A percentile compares a stretch with the other conserved stretches of the same genome.
phyloP scores from a whole-genome alignment of 1,140 invertebrate species.

The Calliphora vicina region DNA sequence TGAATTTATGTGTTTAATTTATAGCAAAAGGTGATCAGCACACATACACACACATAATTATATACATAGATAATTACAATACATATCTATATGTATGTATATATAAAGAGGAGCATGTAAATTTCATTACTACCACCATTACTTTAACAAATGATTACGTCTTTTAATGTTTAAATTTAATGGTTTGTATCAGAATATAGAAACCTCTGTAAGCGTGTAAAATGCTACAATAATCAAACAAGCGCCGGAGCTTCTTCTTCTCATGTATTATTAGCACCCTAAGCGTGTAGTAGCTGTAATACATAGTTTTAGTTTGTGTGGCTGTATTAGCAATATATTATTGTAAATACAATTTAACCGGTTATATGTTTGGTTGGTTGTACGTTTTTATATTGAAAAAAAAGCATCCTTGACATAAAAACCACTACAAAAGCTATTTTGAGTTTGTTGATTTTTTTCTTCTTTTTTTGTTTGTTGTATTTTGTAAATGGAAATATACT shows the following conservation, averaged over 20 bases:
- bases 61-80: too few species aligned
- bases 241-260: conserved; percentile 10
- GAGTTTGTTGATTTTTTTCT: not conserved
- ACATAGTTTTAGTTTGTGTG: too few species aligned
- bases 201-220: not conserved
- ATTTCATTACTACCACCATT: too few species aligned
- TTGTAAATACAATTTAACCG: conserved; percentile 51
- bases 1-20: not conserved
- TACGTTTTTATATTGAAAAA: not conserved
- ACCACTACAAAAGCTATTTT: conserved; percentile 35
- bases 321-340: not conserved
- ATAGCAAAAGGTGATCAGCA: not conserved
- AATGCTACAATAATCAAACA: not conserved
- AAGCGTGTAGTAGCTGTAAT: not conserved
- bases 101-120: too few species aligned
- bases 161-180: too few species aligned
- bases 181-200: not conserved
- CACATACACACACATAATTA: too few species aligned
- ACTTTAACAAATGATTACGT: too few species aligned
- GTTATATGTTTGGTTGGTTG: conserved; percentile 42
- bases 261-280: too few species aligned
- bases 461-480: too few species aligned
- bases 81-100: too few species aligned
- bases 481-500: not conserved
- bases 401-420: conserved; percentile 62